Base-by-base conservation (phyloP, 2,888 invertebrate species). In the Drosophila parthenogenetica region DNA sequence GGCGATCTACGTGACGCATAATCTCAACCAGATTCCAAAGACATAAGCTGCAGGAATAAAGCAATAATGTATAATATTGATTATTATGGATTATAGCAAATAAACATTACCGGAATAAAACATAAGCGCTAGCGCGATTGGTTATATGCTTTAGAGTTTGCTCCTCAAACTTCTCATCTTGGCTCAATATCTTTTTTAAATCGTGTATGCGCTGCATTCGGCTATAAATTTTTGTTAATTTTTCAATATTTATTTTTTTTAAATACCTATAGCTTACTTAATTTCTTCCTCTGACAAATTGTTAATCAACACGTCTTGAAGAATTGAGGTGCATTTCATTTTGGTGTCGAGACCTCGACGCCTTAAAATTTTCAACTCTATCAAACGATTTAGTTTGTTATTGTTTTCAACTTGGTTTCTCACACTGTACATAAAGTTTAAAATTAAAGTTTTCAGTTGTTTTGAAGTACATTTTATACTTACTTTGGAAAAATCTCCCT, bases 401-500 rank as follows among this genome's bases (percentile, higher is more conserved):
- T 90, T 92, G 37, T 89, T 85, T 2, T 90, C 81, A 45, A 87
- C 62, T 63, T 88, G 87, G 13, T 73, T 78, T 68, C 86, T 89
- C 54, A 92, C 83, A 60, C 92, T 91, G 32, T 16, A 25, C 13
- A 1, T 3, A 7, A 2, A 46, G 11, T 19, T 22, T 22, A 3
- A 1, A 2, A 13, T 5, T 11, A 5, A 11, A n/a, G 11, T 45
- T 13, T 2, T 37, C 4, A 22, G 1, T 14, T 11, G 0, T n/a
- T 42, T 42, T 17, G 2, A 29, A 29, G 0, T 5, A 43, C 5
- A 3, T 8, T 25, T 25, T 19, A 2, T 0, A 2, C 72, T 63
- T 55, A 92, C 92, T 91, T 88, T 10, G 90, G 91, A 79, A 89
- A 90, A 14, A 92, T 89, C 55, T 91, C 90, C 11, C 78, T 86